phyloP scores from a whole-genome alignment of 1,140 invertebrate genomes.

The Ips nitidus region DNA sequence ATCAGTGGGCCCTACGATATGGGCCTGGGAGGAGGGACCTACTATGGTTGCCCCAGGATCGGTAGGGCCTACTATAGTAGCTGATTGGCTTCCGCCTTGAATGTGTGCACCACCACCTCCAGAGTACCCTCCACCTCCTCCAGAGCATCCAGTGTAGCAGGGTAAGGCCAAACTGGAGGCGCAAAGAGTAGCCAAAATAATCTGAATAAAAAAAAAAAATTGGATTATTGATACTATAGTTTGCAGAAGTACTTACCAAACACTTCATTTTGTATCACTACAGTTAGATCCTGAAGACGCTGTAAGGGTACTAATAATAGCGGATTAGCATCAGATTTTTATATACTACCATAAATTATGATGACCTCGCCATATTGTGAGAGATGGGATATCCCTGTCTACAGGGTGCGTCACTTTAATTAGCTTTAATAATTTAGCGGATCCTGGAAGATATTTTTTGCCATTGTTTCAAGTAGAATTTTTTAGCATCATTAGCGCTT shows the following conservation, averaged over 20 bases:
- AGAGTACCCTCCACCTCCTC: conserved; percentile 11
- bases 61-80: conserved; percentile 41
- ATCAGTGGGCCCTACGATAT: conserved; percentile 40
- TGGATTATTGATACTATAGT: not conserved
- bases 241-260: conserved; percentile 3
- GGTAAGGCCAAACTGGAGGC: not conserved
- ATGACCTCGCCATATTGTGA: conserved; percentile 25
- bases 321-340: conserved; percentile 25
- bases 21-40: conserved; percentile 38
- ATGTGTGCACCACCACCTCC: conserved; percentile 11
- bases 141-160: conserved; percentile 6
- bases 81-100: conserved; percentile 20
- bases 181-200: conserved; percentile 9
- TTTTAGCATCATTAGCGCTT: too few relatives aligned
- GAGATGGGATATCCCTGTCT: conserved; percentile 33
- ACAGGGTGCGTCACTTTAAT: conserved; percentile 21
- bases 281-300: not conserved
- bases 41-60: conserved; percentile 40
- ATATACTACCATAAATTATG: conserved; percentile 19
- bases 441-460: too few relatives aligned
- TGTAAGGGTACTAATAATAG: conserved; percentile 7
- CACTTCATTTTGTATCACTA: not conserved
- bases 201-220: conserved; percentile 3
- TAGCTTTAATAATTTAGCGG: not conserved
- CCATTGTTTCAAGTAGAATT: too few relatives aligned